Conservation (phyloP, 2,797 vertebrate genomes). For the Brotula barbata region DNA sequence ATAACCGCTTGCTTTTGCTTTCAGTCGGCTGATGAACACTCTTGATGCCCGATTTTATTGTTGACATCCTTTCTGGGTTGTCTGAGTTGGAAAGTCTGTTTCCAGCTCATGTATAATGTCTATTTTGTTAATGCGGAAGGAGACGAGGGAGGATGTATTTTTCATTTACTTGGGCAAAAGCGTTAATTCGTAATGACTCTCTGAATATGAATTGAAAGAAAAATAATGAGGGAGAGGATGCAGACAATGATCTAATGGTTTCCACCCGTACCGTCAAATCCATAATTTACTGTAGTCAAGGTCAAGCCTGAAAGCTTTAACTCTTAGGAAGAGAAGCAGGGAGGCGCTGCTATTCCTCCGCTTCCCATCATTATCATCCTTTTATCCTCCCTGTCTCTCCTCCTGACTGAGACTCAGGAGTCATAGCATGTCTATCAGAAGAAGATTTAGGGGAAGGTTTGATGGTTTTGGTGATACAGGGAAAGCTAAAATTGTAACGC, state of each 20-base stretch:
- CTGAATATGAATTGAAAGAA: constrained; percentile 31
- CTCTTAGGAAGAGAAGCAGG: constrained; percentile 14
- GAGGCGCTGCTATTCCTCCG: neutral
- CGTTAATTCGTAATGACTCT: constrained; percentile 52
- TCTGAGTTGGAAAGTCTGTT: constrained; percentile 9
- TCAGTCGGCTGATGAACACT: neutral
- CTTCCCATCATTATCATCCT: neutral
- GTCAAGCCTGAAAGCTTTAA: constrained; percentile 46
- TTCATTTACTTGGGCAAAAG: constrained; percentile 28
- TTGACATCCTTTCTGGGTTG: constrained; percentile 20
- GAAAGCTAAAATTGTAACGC: neutral
- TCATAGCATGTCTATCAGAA: neutral
- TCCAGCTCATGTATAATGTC: constrained; percentile 20
- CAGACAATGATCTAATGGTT: constrained; percentile 48
- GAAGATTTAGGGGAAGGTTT: neutral
- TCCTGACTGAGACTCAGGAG: neutral
- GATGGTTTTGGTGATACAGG: neutral
- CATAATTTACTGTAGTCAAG: constrained; percentile 19
- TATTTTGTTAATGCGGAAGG: constrained; percentile 11
- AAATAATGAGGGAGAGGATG: neutral
- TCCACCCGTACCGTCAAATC: neutral
- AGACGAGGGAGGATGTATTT: constrained; percentile 42
- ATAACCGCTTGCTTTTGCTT: constrained; percentile 25
- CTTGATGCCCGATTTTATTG: constrained; percentile 3
- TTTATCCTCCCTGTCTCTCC: constrained; percentile 1